Base-by-base conservation (phyloP, 2,113 vertebrate species). In the Dunckerocampus dactyliophorus region DNA sequence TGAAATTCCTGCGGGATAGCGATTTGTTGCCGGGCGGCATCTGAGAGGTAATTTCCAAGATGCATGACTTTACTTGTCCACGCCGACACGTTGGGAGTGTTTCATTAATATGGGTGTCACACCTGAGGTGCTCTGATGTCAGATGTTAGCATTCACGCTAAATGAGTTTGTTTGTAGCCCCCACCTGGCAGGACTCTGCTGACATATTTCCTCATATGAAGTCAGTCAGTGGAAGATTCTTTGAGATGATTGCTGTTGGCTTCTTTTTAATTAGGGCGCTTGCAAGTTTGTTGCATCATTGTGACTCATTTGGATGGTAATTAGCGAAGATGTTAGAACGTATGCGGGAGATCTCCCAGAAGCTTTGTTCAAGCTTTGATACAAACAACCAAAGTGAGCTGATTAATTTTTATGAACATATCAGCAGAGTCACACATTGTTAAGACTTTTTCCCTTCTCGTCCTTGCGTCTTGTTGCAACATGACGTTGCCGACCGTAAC, bases 11-110 rank as follows among this genome's bases (percentile, higher is more conserved):
- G 43, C 34, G 51, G 55, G 71, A 72, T 57, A 24, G 49, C 42
- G 69, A 75, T 81, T 77, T 79, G 67, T 63, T 61, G 57, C 55
- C 17, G 22, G 57, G 37, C 39, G 58, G 19, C 17, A 39, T 54
- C 53, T 63, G 72, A 77, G 51, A 70, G 69, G 66, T 80, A 67
- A 80, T 80, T 80, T 80, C 51, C 0, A 4, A 83, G 76, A 85
- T 75, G 61, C 58, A 83, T 65, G 72, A 59, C 69, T 75, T 72
- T 76, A 75, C 78, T 75, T 72, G 61, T 63, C 54, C 72, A 55
- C 60, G 64, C 59, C 56, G 71, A 69, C 42, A 1, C 72, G 66
- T 22, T n/a, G 47, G 21, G 31, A 46, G 31, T 48, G 71, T 55
- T 59, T 73, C 74, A 76, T 82, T 79, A 77, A 76, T 80, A 78